Evolutionary conservation across 2,888 invertebrate genomes (phyloP).

Genomic region (Papilio gigon): DNA sequence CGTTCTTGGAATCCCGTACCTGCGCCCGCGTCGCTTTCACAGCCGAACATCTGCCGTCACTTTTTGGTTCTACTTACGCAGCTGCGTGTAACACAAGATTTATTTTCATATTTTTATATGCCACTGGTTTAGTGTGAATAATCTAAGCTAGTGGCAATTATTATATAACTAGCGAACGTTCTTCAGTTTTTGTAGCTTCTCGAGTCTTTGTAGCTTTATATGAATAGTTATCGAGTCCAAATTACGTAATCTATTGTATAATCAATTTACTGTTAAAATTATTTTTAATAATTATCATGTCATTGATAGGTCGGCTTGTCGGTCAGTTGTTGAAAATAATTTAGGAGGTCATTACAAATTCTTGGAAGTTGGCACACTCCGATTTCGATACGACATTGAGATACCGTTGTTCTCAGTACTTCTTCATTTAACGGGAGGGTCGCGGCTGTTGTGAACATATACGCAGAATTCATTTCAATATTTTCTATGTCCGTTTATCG

Average conservation of each 20-base stretch:
- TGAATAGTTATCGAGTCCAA: too few species aligned
- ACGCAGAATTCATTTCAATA: conserved; percentile 57
- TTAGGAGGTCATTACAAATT: conserved; percentile 57
- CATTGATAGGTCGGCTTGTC: background rate
- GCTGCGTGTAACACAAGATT: conserved; percentile 47
- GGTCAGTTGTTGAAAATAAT: conserved; percentile 34
- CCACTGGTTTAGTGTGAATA: background rate
- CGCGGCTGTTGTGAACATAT: conserved; percentile 55
- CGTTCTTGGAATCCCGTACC: conserved; percentile 79
- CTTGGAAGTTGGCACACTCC: conserved; percentile 60
- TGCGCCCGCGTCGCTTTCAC: conserved; percentile 64
- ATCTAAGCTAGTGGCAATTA: too few species aligned
- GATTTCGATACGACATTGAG: conserved; percentile 63
- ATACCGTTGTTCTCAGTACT: conserved; percentile 67
- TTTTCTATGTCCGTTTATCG: conserved; percentile 46
- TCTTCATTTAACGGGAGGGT: conserved; percentile 57
- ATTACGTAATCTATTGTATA: too few species aligned
- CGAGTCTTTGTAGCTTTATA: too few species aligned
- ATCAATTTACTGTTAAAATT: too few species aligned
- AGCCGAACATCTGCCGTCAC: conserved; percentile 75
- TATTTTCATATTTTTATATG: conserved; percentile 31
- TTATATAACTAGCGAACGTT: too few species aligned
- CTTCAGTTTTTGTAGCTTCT: background rate
- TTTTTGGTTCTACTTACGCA: conserved; percentile 47
- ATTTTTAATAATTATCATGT: background rate